Evolutionary conservation across 2,113 vertebrate species (phyloP).

Genomic region (Heteronetta atricapilla): DNA sequence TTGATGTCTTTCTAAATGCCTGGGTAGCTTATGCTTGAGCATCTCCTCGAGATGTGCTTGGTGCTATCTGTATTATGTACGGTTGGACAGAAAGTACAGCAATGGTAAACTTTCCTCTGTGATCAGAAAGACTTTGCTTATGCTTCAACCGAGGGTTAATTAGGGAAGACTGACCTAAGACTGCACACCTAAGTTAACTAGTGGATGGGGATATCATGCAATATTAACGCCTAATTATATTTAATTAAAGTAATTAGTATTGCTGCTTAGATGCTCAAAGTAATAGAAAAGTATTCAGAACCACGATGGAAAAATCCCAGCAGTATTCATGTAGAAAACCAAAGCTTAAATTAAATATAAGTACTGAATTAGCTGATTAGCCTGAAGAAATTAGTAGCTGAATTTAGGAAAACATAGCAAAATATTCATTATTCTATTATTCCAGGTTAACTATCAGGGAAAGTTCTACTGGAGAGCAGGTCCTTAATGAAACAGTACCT

Average conservation of each 20-base stretch:
- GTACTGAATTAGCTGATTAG: not conserved
- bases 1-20: not conserved
- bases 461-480: not conserved
- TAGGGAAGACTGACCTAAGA: not conserved
- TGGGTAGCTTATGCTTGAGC: not conserved
- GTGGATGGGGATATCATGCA: not conserved
- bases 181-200: not conserved
- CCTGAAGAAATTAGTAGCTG: not conserved
- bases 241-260: conserved; percentile 31
- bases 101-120: not conserved
- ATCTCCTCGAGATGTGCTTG: fast-evolving
- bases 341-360: not conserved
- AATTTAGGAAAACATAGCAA: not conserved
- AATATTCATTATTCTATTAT: not conserved
- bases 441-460: not conserved
- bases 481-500: not conserved
- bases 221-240: conserved; percentile 12
- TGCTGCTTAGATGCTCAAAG: conserved; percentile 6
- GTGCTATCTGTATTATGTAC: not conserved
- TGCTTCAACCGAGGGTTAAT: not conserved
- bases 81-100: not conserved
- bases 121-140: not conserved
- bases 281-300: not conserved
- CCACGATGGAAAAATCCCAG: not conserved
- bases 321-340: not conserved